A percentile compares a stretch with the other conserved stretches of the same genome.
These are phyloP conservation scores for Caenorhabditis inopinata DNA, from an alignment of 1,140 invertebrate species.

Conservation along the genomic window DNA sequence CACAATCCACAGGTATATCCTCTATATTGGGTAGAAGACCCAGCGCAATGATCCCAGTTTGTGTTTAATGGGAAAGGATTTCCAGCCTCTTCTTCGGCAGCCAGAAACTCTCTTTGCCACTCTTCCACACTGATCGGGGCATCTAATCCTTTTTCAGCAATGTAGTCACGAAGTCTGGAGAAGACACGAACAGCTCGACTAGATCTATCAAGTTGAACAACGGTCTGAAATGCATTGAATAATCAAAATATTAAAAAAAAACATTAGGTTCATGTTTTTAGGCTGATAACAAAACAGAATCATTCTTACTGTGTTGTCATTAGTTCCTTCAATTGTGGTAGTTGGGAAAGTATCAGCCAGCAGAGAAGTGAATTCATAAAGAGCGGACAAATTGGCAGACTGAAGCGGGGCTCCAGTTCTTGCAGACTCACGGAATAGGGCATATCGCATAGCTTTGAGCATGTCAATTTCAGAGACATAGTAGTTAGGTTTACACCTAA, in stretches of 20 bases:
- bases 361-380: slow-evolving; percentile 39
- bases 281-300: not conserved
- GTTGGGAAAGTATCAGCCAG: slow-evolving; percentile 46
- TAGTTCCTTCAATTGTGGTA: not conserved
- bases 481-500: slow-evolving; percentile 44
- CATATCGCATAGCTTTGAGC: slow-evolving; percentile 51
- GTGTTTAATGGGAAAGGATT: slow-evolving; percentile 46
- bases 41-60: slow-evolving; percentile 66
- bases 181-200: slow-evolving; percentile 46
- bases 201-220: slow-evolving; percentile 27
- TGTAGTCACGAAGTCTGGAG: slow-evolving; percentile 39
- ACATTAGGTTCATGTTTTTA: too few species aligned
- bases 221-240: slow-evolving; percentile 17
- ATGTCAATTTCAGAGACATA: slow-evolving; percentile 51
- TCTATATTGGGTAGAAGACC: slow-evolving; percentile 74
- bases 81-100: slow-evolving; percentile 42
- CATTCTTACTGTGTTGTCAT: not conserved
- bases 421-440: slow-evolving; percentile 48
- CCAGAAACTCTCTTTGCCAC: slow-evolving; percentile 47
- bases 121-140: slow-evolving; percentile 42
- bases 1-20: slow-evolving; percentile 91
- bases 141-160: slow-evolving; percentile 38
- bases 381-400: slow-evolving; percentile 49
- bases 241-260: too few species aligned
- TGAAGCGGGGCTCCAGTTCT: slow-evolving; percentile 46